Conservation (phyloP, 2,888 invertebrate genomes). For the Scaptomyza reducta region DNA sequence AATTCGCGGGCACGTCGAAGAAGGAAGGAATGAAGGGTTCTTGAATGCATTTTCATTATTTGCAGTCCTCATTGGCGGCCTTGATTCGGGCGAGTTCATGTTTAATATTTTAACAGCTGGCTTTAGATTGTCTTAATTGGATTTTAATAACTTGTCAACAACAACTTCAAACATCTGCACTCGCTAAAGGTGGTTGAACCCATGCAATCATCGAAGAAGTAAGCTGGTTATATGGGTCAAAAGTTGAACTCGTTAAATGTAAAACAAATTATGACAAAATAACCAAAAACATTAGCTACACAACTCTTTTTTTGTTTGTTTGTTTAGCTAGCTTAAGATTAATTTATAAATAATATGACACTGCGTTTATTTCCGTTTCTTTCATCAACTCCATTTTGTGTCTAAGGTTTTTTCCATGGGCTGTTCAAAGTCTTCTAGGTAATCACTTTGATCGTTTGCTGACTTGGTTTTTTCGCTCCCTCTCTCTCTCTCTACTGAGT, state of each 20-base stretch:
- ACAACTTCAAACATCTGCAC: constrained; percentile 18
- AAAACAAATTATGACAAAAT: not conserved
- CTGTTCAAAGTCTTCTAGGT: constrained; percentile 39
- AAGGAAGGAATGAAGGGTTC: not conserved
- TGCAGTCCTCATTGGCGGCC: constrained; percentile 31
- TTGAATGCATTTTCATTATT: constrained; percentile 9
- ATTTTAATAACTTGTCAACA: constrained; percentile 52
- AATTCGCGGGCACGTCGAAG: not conserved
- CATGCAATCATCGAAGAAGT: not conserved
- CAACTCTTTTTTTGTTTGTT: not conserved
- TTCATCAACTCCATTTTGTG: constrained; percentile 3
- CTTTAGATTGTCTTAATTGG: constrained; percentile 36
- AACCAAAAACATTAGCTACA: not conserved
- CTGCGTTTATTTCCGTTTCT: not conserved
- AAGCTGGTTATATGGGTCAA: not conserved
- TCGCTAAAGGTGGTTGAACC: constrained; percentile 43
- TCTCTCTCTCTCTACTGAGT: not conserved
- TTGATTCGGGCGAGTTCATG: constrained; percentile 49
- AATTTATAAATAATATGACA: not conserved
- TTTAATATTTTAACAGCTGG: constrained; percentile 57
- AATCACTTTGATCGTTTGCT: constrained; percentile 62
- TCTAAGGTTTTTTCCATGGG: constrained; percentile 8
- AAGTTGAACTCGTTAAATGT: not conserved
- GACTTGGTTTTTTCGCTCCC: constrained; percentile 42
- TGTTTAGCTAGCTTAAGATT: not conserved